Evolutionary conservation across 2,797 vertebrate genomes (phyloP).

Genomic region (Danio kyathit): DNA sequence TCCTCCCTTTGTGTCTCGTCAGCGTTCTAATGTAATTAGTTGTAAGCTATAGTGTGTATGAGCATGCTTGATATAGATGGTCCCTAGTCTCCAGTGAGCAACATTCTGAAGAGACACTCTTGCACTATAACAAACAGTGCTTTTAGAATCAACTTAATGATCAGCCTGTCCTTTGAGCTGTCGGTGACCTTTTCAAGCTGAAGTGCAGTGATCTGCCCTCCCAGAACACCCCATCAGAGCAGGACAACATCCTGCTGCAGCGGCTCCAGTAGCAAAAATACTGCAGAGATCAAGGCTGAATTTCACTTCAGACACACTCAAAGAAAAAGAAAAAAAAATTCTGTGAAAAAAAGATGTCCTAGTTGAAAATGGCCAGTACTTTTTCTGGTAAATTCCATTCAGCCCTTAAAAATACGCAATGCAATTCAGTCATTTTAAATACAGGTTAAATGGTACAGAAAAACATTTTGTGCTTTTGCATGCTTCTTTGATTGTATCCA

Average conservation of each 20-base stretch:
- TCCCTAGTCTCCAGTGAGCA: constrained; percentile 5
- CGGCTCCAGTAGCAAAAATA: constrained; percentile 11
- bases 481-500: no score
- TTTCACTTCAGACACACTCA: background rate
- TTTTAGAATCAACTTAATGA: constrained; percentile 50
- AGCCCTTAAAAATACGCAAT: no score
- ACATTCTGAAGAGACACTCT: constrained; percentile 11
- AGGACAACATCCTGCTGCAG: background rate
- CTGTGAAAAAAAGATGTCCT: no score
- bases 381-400: no score
- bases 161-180: constrained; percentile 40
- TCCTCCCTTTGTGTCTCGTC: constrained; percentile 1
- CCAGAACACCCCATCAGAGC: constrained; percentile 25
- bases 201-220: constrained; percentile 39
- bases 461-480: no score
- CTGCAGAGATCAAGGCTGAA: background rate
- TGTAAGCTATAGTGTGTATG: constrained; percentile 17
- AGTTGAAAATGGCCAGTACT: no score
- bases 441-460: no score
- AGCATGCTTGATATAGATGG: constrained; percentile 1
- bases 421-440: no score
- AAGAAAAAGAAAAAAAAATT: no score
- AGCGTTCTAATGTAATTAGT: background rate
- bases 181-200: constrained; percentile 44
- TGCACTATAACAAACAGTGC: constrained; percentile 19